Base-by-base conservation (phyloP, 2,888 invertebrate genomes). In the Plagodis dolabraria region DNA sequence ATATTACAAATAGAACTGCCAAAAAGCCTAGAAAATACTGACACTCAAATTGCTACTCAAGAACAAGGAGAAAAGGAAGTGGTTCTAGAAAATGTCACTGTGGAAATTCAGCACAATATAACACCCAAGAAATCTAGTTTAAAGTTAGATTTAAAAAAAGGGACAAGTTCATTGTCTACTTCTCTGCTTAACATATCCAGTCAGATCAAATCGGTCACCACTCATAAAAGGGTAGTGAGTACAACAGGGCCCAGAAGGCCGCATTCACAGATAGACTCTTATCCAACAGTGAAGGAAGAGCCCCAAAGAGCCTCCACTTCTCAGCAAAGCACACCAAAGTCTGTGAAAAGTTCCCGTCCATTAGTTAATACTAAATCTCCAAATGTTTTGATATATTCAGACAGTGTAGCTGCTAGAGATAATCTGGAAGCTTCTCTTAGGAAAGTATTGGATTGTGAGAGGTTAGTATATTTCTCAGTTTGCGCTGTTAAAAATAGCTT, bases 381-480 rank as follows among this genome's bases (percentile, higher is more conserved):
- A 5, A 97, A 97, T 88, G 94, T 97, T 74, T 91, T 97, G 62
- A 96, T 97, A 69, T 97, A 96, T 83, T 96, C 97, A 4, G 97
- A 97, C 82, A 97, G 96, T 83, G 83, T 94, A 58, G 94, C 94
- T 34, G 95, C 96, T 47, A 94, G 95, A 70, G 96, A 96, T 70
- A 96, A 96, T 81, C 95, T 97, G 54, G 95, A 96, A 76, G 89
- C 93, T 34, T 95, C 96, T 33, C 90, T 97, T 49, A 93, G 94
- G 61, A 93, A 94, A 69, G 95, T 96, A 57, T 87, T 97, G 62
- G 95, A 96, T 81, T 94, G 93, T 75, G 95, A 96, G 77, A 96
- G 95, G 96, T 96, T 89, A 84, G 87, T 80, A 57, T 36, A 36
- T 40, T 40, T 40, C 8, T 40, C 10, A 40, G 8, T 40, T 10